Percentiles rank a stretch among this genome's conserved stretches.
These are phyloP conservation scores for Acronicta alni DNA, from an alignment of 2,888 invertebrate genomes.

Conservation along the genomic window DNA sequence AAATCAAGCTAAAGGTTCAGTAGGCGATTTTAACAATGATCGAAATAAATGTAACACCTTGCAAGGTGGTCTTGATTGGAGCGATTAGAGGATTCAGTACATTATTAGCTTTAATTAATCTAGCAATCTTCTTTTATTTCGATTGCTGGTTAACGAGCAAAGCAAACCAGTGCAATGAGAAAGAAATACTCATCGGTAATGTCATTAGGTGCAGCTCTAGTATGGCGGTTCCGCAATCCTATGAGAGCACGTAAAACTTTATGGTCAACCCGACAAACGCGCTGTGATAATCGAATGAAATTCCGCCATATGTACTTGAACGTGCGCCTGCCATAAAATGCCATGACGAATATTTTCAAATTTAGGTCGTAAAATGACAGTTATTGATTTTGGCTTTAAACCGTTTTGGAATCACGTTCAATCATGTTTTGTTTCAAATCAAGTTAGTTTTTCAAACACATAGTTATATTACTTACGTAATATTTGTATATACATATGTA, in stretches of 20 bases:
- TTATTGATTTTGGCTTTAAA: constrained; percentile 34
- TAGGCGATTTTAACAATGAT: constrained; percentile 41
- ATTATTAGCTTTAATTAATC: constrained; percentile 42
- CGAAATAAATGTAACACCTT: constrained; percentile 10
- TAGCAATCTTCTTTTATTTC: constrained; percentile 40
- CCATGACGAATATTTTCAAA: constrained; percentile 43
- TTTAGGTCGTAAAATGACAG: constrained; percentile 17
- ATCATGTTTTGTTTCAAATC: constrained; percentile 5
- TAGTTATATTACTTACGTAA: not conserved
- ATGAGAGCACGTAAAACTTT: constrained; percentile 64
- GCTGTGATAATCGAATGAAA: constrained; percentile 54
- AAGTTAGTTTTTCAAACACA: not conserved
- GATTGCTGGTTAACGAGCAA: constrained; percentile 43
- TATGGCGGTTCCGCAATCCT: constrained; percentile 56
- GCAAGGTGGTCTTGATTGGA: no score
- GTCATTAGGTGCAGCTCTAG: constrained; percentile 62
- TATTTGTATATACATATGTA: no score
- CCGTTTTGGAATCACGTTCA: constrained; percentile 6
- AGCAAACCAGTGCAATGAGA: constrained; percentile 53
- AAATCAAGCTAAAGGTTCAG: constrained; percentile 50
- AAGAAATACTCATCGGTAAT: constrained; percentile 58
- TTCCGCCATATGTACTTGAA: constrained; percentile 41
- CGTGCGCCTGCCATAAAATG: constrained; percentile 25
- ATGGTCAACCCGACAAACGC: constrained; percentile 58
- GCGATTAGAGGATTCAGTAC: constrained; percentile 1